Conservation (phyloP, 2,797 vertebrate genomes). For the Parauchenoglanis punctatus region DNA sequence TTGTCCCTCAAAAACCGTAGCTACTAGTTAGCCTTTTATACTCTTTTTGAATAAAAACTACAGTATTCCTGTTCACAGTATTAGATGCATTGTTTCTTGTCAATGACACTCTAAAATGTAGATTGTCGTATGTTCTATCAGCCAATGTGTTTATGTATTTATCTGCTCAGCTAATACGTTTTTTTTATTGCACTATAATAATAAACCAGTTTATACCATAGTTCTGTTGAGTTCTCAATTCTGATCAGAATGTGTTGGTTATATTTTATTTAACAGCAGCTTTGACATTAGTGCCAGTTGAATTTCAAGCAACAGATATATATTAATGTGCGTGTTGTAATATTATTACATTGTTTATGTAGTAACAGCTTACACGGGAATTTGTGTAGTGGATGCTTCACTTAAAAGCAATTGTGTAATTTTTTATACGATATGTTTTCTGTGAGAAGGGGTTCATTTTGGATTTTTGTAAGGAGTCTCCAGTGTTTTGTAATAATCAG, state of each 20-base stretch:
- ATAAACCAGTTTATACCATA: slow-evolving; percentile 1
- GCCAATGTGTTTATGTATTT: neutral
- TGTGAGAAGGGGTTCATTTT: too few species aligned
- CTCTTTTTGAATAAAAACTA: neutral
- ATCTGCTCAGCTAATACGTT: neutral
- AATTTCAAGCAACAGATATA: neutral
- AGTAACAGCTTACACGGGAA: too few species aligned
- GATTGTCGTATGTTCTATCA: neutral
- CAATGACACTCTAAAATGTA: neutral
- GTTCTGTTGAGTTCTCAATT: neutral
- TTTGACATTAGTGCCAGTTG: neutral
- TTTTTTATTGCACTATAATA: neutral
- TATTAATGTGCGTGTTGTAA: neutral
- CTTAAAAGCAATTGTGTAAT: too few species aligned
- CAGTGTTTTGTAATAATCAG: too few species aligned
- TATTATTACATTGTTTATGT: neutral
- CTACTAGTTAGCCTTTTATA: slow-evolving; percentile 31
- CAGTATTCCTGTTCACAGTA: neutral
- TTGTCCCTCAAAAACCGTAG: slow-evolving; percentile 23
- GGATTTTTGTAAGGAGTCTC: too few species aligned
- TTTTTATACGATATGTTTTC: too few species aligned
- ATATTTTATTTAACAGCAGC: neutral
- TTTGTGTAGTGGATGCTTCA: too few species aligned
- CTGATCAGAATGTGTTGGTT: neutral
- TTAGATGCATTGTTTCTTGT: neutral